phyloP scores from a whole-genome alignment of 2,797 vertebrate genomes.

The Enteromius thamalakanensis region DNA sequence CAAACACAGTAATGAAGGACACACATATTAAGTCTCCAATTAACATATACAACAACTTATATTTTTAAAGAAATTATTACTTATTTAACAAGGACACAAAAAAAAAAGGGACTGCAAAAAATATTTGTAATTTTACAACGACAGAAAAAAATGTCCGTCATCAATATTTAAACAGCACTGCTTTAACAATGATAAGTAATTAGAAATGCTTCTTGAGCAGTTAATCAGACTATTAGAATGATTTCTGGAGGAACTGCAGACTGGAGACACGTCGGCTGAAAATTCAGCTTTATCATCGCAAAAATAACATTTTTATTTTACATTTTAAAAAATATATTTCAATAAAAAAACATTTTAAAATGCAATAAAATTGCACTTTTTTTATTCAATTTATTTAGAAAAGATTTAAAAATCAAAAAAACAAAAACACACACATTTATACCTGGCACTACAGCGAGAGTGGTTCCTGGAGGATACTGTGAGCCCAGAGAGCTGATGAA shows the following conservation, averaged over 20 bases:
- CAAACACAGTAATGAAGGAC: not conserved
- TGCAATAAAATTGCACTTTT: not conserved
- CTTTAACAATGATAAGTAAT: not conserved
- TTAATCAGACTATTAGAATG: not conserved
- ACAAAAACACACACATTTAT: not conserved
- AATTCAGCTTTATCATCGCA: not conserved
- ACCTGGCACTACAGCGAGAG: slow-evolving; percentile 80
- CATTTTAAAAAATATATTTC: not conserved
- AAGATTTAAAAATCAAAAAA: not conserved
- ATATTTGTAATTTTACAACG: not conserved
- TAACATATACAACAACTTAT: not conserved
- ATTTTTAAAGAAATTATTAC: not conserved
- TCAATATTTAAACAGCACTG: not conserved
- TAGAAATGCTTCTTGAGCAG: not conserved
- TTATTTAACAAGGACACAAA: not conserved
- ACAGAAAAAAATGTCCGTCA: not conserved
- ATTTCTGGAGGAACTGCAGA: not conserved
- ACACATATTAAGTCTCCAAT: not conserved
- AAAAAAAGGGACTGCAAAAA: not conserved
- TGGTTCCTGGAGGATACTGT: slow-evolving; percentile 77
- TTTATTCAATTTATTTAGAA: not conserved
- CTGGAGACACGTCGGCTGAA: too few species aligned
- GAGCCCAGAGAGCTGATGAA: slow-evolving; percentile 76
- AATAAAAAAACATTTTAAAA: not conserved
- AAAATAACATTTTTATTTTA: too few species aligned